phyloP scores from a whole-genome alignment of 2,797 vertebrate species.

The Melanotaenia trifasciata region DNA sequence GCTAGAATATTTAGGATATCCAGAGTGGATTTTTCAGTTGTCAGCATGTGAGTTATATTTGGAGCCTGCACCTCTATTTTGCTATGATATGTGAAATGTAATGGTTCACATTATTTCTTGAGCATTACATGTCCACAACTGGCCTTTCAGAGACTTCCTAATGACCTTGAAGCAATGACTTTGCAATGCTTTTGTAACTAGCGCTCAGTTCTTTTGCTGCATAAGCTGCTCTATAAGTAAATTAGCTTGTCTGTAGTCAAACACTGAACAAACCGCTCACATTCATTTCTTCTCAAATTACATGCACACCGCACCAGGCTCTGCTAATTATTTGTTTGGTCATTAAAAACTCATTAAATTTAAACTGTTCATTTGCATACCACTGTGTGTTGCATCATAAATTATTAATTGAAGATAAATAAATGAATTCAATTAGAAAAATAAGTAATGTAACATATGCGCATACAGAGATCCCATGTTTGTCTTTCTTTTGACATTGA shows the following conservation, averaged over 20 bases:
- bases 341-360: constrained; percentile 91
- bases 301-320: constrained; percentile 83
- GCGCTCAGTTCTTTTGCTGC: constrained; percentile 54
- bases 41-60: constrained; percentile 75
- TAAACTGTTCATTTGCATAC: constrained; percentile 89
- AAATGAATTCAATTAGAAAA: constrained; percentile 87
- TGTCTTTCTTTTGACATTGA: constrained; percentile 83
- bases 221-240: constrained; percentile 72
- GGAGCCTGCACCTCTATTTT: constrained; percentile 69
- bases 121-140: constrained; percentile 65
- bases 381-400: constrained; percentile 86
- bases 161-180: constrained; percentile 79
- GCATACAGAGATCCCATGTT: constrained; percentile 74
- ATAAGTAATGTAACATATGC: constrained; percentile 85
- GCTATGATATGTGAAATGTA: constrained; percentile 66
- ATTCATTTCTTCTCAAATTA: constrained; percentile 84
- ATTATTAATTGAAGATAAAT: constrained; percentile 90
- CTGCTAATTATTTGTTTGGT: constrained; percentile 89
- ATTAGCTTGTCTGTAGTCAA: constrained; percentile 77
- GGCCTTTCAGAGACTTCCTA: constrained; percentile 69
- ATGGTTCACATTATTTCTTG: constrained; percentile 70
- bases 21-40: constrained; percentile 78
- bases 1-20: constrained; percentile 82
- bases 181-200: constrained; percentile 60
- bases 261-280: constrained; percentile 81